A percentile compares a stretch with the other conserved stretches of the same genome.
These are phyloP conservation scores for Acronicta psi DNA, from an alignment of 2,888 invertebrate genomes.

Conservation along the genomic window DNA sequence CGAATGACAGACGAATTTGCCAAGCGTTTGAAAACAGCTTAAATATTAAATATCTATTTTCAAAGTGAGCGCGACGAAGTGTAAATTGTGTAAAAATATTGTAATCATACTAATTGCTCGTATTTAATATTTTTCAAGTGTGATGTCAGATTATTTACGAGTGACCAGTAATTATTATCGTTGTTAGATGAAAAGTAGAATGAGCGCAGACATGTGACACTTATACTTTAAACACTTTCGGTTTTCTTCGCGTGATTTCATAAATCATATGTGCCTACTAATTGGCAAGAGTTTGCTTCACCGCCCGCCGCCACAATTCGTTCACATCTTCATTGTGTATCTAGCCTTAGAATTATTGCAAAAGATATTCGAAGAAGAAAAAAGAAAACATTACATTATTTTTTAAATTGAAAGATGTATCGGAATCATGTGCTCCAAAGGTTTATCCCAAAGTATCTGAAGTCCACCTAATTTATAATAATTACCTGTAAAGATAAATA, in stretches of 20 bases:
- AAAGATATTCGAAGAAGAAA: background rate
- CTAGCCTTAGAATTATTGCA: background rate
- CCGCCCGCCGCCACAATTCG: background rate
- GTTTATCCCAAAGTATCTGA: background rate
- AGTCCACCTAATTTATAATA: background rate
- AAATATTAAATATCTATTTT: background rate
- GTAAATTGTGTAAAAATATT: background rate
- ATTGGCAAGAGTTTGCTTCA: slow-evolving; percentile 1
- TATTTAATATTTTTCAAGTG: background rate
- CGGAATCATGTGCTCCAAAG: background rate
- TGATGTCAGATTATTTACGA: background rate
- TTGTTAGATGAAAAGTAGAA: background rate
- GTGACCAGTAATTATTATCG: background rate
- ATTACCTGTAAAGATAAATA: background rate
- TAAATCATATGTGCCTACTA: background rate
- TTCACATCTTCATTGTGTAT: background rate
- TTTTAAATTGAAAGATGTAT: slow-evolving; percentile 2
- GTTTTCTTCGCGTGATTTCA: background rate
- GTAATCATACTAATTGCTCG: slow-evolving; percentile 1
- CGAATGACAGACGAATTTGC: background rate
- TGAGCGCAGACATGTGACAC: background rate
- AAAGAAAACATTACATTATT: background rate
- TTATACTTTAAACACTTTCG: background rate
- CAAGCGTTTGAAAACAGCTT: too few relatives aligned
- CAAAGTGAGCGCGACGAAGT: background rate